phyloP scores from a whole-genome alignment of 2,113 vertebrate species.

The Arvicanthis niloticus region DNA sequence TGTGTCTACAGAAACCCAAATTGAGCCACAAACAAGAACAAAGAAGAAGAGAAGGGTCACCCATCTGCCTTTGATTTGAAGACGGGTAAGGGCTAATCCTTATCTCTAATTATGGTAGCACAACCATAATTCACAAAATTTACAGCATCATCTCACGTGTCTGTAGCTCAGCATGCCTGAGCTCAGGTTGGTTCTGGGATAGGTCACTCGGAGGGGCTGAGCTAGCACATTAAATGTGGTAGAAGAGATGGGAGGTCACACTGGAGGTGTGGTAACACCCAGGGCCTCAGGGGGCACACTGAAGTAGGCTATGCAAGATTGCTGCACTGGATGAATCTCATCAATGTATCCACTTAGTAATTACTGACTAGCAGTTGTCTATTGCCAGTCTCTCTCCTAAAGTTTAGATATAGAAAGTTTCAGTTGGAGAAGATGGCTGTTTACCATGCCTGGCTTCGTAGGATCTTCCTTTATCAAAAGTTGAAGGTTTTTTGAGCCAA shows the following conservation, averaged over 20 bases:
- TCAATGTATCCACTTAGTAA: neutral
- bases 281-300: neutral
- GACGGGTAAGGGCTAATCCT: too few relatives aligned
- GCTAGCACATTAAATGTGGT: neutral
- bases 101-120: too few relatives aligned
- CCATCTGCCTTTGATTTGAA: too few relatives aligned
- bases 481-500: neutral
- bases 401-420: neutral
- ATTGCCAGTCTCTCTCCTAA: neutral
- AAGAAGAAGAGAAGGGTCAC: too few relatives aligned
- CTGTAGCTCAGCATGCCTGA: too few relatives aligned
- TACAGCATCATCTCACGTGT: too few relatives aligned
- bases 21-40: too few relatives aligned
- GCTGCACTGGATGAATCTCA: neutral
- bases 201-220: neutral
- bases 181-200: too few relatives aligned
- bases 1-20: neutral
- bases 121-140: too few relatives aligned
- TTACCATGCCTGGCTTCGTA: neutral
- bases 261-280: neutral
- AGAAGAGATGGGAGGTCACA: neutral
- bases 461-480: neutral
- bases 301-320: neutral
- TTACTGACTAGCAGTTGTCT: too few relatives aligned
- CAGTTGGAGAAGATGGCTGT: neutral